These are phyloP conservation scores for Sphaerodactylus townsendi DNA, from an alignment of 2,113 vertebrate species.

Conservation along the genomic window DNA sequence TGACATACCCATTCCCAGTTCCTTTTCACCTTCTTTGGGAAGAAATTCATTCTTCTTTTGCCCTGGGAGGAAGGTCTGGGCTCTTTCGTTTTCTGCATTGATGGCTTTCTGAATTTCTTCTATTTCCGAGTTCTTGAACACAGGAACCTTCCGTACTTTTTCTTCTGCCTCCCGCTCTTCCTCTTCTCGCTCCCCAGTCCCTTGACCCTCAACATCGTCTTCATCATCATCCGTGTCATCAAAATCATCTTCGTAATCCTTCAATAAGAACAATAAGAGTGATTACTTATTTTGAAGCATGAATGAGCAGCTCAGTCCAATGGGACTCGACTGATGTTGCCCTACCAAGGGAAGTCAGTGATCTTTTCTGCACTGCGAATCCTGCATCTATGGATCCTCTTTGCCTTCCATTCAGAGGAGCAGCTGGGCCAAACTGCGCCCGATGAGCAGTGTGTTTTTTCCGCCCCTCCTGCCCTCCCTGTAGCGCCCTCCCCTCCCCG, in stretches of 20 bases:
- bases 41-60: background rate
- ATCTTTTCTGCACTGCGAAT: background rate
- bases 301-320: background rate
- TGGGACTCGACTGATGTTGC: background rate
- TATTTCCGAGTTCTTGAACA: slow-evolving; percentile 78
- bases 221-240: slow-evolving; percentile 79
- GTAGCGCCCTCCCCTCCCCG: no score
- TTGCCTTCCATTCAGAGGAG: background rate
- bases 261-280: background rate
- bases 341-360: background rate
- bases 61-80: slow-evolving; percentile 65
- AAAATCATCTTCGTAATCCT: slow-evolving; percentile 97
- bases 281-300: slow-evolving; percentile 9
- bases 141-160: slow-evolving; percentile 47
- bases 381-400: background rate
- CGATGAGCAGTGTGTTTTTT: no score
- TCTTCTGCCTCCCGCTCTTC: slow-evolving; percentile 26
- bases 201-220: slow-evolving; percentile 49
- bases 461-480: no score
- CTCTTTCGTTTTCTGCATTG: slow-evolving; percentile 85
- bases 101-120: slow-evolving; percentile 90
- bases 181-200: background rate
- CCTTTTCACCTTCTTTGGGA: slow-evolving; percentile 43
- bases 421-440: no score
- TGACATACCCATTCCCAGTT: slow-evolving; percentile 63